Conservation (phyloP, 2,888 invertebrate genomes). For the Leptarthrus brevirostris region DNA sequence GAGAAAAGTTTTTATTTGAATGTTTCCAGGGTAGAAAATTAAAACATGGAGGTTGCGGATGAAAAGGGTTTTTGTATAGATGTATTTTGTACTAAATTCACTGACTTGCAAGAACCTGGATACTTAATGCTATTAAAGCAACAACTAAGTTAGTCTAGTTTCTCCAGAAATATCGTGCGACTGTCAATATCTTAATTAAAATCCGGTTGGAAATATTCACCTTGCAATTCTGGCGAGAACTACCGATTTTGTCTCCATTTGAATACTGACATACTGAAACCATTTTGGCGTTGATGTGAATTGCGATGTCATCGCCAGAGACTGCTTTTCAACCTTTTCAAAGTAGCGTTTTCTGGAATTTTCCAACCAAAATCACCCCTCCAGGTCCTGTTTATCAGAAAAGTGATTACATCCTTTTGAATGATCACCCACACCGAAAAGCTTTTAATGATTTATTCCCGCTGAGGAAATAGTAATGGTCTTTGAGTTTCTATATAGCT, state of each 20-base stretch:
- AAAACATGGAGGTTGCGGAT: not conserved
- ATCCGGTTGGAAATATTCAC: not conserved
- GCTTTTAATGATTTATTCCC: not conserved
- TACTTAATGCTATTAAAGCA: too few species aligned
- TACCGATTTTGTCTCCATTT: not conserved
- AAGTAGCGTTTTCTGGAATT: not conserved
- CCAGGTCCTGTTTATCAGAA: not conserved
- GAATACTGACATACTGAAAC: not conserved
- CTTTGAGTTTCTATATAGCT: too few species aligned
- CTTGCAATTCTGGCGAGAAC: not conserved
- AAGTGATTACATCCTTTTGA: constrained; percentile 14
- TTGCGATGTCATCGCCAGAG: constrained; percentile 4
- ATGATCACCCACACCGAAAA: not conserved
- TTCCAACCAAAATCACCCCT: not conserved
- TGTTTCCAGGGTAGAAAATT: not conserved
- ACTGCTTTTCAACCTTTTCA: constrained; percentile 8
- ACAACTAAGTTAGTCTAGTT: not conserved
- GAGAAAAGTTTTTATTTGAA: not conserved
- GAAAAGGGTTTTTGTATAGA: not conserved
- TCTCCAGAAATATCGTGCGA: not conserved
- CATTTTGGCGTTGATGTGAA: constrained; percentile 2
- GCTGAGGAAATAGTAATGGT: too few species aligned
- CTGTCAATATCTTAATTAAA: constrained; percentile 13
- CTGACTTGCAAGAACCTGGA: too few species aligned
- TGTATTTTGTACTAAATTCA: not conserved